Evolutionary conservation across 2,797 vertebrate genomes (phyloP), one percentile per base, ranked within the genome.

Genomic region (Caiman crocodilus): DNA sequence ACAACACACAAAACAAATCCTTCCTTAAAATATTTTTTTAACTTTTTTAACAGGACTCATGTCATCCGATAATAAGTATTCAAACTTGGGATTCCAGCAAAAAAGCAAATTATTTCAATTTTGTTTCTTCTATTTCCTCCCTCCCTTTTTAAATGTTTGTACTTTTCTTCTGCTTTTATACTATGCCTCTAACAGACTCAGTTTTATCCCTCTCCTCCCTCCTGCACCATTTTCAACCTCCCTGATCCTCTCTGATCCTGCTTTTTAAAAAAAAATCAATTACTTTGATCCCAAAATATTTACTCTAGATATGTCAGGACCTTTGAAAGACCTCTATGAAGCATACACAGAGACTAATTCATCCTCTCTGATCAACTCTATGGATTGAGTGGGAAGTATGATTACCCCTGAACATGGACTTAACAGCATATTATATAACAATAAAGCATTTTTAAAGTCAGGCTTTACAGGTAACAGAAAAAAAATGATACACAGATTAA

Each of bases 331-430:
- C 28, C 35, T 88, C 60, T 90, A 17, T 26, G 64, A 88, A 96
- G 79, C 75, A 89, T 78, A 67, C 55, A 73, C 3, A 78, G 80
- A 55, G n/a, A 58, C 69, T 85, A 93, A 91, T 83, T 95, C 75
- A 93, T 73, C n/a, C 74, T 92, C 76, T 88, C 84, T 87, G 57
- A 74, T 26, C 58, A 84, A 32, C 84, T 78, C 50, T 58, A 5
- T 28, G n/a, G 35, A 16, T 92, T 42, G 14, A 95, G 65, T 82
- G 56, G 59, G 30, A 18, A 92, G 30, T 90, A 88, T 61, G 81
- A 95, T 69, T 35, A 90, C 32, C 30, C 94, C 59, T 8, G 14
- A 87, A 59, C 50, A 59, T 74, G n/a, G 93, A 74, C n/a, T 79
- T 87, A 64, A 84, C 86, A 93, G 71, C 12, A 89, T 26, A 16